Evolutionary conservation across 2,888 invertebrate genomes (phyloP), one percentile per base, ranked within the genome.

Genomic region (Papilio protenor): DNA sequence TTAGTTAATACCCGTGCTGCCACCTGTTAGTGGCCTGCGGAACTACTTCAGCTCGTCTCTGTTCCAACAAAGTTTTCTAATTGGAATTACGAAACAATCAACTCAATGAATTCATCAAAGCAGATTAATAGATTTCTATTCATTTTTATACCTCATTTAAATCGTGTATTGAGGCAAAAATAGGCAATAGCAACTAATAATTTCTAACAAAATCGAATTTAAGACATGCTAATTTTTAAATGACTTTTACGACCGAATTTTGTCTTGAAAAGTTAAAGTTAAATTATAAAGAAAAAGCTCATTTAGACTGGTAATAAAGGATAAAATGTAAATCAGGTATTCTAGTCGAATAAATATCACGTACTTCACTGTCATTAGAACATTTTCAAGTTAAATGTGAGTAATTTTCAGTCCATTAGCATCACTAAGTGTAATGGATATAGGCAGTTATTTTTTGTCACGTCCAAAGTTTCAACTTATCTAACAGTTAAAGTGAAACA

Each of bases 401-500:
- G n/a, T 49, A 33, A 76, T 71, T 71, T 71, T 71, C 33, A 27
- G n/a, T 59, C 59, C 59, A 55, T 75, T 27, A 55, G 33, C 18
- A 23, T 75, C 23, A 75, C 4, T 69, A 75, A 75, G 57, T 57
- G 75, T n/a, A 75, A 75, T 66, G 45, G 23, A 70, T 45, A 70
- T 76, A 49, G 27, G 70, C 52, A 47, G 76, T 76, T 70, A 57
- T 57, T 47, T 73, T 57, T 66, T 45, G 66, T 77, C 66, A 69
- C 69, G 73, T 69, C 66, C 57, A 21, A 21, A 49, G 14, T 77
- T 73, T 45, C 12, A 66, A 73, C 57, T 57, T 77, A 73, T 59
- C 57, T 70, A 59, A 77, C 73, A 77, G 64, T 74, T 74, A 77
- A 75, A 71, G 45, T 75, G 61, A 55, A 70, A 77, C 74, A 23